Conservation (phyloP, 2,113 vertebrate species). For the Ameiurus melas region DNA sequence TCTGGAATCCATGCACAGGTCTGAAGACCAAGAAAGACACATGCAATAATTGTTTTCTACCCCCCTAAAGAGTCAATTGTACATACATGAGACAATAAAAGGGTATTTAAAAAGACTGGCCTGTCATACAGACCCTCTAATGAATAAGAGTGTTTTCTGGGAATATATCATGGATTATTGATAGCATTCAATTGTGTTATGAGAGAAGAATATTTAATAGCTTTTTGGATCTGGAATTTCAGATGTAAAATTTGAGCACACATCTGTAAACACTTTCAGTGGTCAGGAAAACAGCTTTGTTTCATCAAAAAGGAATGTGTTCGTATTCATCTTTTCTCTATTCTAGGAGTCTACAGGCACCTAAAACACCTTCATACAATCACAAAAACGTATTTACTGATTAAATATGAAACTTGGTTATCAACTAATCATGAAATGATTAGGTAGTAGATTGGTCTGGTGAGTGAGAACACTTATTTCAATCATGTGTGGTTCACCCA, state of each 20-base stretch:
- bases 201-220: conserved; percentile 41
- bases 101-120: neutral
- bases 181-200: conserved; percentile 28
- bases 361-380: conserved; percentile 40
- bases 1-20: conserved; percentile 57
- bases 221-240: conserved; percentile 42
- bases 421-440: neutral
- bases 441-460: neutral
- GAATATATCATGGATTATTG: conserved; percentile 11
- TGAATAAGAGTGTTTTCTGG: neutral
- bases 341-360: conserved; percentile 31
- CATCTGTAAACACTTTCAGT: conserved; percentile 62
- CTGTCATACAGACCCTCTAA: conserved; percentile 11
- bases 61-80: conserved; percentile 14
- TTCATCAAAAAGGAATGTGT: conserved; percentile 60
- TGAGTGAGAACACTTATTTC: neutral
- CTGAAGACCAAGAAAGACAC: conserved; percentile 37
- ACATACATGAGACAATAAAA: conserved; percentile 28
- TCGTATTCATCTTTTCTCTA: conserved; percentile 35
- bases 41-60: conserved; percentile 41
- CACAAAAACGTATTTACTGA: neutral
- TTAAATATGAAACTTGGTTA: neutral
- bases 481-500: neutral
- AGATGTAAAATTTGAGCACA: conserved; percentile 56
- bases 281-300: conserved; percentile 55